A percentile compares a stretch with the other conserved stretches of the same genome.
Evolutionary conservation across 2,113 vertebrate genomes (phyloP).

Genomic region (Carlito syrichta): DNA sequence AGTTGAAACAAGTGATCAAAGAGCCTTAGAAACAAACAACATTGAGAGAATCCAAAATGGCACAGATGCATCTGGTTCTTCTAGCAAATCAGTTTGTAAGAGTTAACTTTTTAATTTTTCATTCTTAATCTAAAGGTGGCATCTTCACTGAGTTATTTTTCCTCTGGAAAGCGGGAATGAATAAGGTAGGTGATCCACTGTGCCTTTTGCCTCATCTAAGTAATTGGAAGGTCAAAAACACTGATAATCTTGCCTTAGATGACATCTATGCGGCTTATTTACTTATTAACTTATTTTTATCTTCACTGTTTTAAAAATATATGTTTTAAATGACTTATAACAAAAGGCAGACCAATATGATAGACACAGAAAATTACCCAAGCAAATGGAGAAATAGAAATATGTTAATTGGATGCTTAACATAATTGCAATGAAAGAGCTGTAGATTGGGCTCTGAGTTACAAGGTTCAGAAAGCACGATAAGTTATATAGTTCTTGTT

Average conservation of each 20-base stretch:
- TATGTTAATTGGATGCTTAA: not conserved
- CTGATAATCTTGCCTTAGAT: not conserved
- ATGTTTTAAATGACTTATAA: not conserved
- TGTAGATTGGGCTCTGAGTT: not conserved
- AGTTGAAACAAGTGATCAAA: not conserved
- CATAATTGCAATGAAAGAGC: not conserved
- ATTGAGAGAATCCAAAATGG: not conserved
- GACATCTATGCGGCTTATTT: not conserved
- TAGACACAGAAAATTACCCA: not conserved
- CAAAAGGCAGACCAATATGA: constrained; percentile 1
- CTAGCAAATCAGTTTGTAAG: not conserved
- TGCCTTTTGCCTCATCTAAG: not conserved
- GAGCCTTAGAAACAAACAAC: not conserved
- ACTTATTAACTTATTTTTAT: not conserved
- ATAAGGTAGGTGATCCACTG: not conserved
- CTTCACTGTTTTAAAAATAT: not conserved
- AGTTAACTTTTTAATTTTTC: not conserved
- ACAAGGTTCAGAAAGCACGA: constrained; percentile 1
- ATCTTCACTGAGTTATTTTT: not conserved
- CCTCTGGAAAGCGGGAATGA: not conserved
- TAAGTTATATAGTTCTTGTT: not conserved
- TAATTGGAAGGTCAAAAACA: not conserved
- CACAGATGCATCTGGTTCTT: not conserved
- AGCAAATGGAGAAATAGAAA: constrained; percentile 15
- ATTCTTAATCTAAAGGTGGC: not conserved